Evolutionary conservation across 1,140 invertebrate genomes (phyloP).

Genomic region (Drosophila arawakana): DNA sequence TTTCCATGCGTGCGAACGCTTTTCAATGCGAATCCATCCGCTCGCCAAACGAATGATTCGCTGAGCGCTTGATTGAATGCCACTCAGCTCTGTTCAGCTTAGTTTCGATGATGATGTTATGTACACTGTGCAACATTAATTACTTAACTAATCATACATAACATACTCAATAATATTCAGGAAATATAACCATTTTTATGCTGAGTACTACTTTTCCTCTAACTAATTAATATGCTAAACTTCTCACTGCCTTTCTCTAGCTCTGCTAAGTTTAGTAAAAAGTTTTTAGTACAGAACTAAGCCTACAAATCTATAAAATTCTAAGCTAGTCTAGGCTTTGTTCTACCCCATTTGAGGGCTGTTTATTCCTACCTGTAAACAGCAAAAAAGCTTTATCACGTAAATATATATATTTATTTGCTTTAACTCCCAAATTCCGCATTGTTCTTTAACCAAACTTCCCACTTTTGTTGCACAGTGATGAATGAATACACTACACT

Average conservation of each 20-base stretch:
- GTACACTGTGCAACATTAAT: slow-evolving; percentile 39
- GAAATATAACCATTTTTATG: background rate
- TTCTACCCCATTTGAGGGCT: no score
- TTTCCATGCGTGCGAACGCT: slow-evolving; percentile 78
- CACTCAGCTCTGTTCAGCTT: slow-evolving; percentile 21
- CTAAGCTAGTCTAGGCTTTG: background rate
- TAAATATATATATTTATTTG: no score
- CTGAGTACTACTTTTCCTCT: no score
- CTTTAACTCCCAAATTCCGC: background rate
- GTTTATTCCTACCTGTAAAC: no score
- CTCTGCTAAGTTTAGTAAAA: no score
- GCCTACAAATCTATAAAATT: no score
- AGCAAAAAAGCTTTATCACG: no score
- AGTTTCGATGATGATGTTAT: slow-evolving; percentile 4
- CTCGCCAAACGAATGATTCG: slow-evolving; percentile 39
- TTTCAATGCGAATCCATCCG: slow-evolving; percentile 43
- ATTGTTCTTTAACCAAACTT: background rate
- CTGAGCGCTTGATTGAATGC: slow-evolving; percentile 62
- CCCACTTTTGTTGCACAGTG: slow-evolving; percentile 43
- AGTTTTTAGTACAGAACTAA: no score
- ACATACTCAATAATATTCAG: background rate
- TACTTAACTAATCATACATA: slow-evolving; percentile 15
- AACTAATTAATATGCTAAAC: no score
- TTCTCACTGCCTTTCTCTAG: no score
- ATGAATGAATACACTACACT: slow-evolving; percentile 44